Percentiles rank a stretch among this genome's conserved stretches.
These are phyloP conservation scores for Hassar affinis DNA, from an alignment of 2,113 vertebrate species.

Conservation along the genomic window DNA sequence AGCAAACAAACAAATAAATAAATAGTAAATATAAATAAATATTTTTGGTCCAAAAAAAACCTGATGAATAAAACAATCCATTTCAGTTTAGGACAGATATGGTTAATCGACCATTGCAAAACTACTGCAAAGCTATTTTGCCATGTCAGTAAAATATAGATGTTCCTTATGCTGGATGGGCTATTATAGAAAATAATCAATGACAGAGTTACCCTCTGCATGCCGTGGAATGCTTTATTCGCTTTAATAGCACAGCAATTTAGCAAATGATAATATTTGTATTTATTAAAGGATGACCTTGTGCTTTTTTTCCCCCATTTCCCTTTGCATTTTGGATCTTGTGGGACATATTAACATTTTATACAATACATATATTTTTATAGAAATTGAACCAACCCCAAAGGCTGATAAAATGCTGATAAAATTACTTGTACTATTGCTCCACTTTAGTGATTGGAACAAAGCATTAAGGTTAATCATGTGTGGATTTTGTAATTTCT, in stretches of 20 bases:
- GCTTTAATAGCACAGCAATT: not conserved
- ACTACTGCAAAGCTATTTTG: not conserved
- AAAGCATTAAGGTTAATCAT: constrained; percentile 31
- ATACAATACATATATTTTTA: not conserved
- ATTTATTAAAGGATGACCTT: not conserved
- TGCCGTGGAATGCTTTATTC: not conserved
- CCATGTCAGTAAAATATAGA: not conserved
- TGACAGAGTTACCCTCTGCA: not conserved
- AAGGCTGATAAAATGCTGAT: not conserved
- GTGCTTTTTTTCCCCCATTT: not conserved
- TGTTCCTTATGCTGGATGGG: not conserved
- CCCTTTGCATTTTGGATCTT: not conserved
- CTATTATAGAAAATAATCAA: not conserved
- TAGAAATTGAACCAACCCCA: not conserved
- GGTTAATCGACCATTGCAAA: not conserved
- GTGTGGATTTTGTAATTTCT: constrained; percentile 24
- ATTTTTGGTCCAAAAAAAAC: not conserved
- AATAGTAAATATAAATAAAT: no score
- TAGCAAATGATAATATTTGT: not conserved
- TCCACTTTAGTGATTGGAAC: not conserved
- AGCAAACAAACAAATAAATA: no score
- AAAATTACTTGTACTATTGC: not conserved
- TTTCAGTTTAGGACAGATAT: not conserved
- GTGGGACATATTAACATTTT: not conserved
- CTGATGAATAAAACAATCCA: not conserved